Percentiles rank a stretch among this genome's conserved stretches.
These are phyloP conservation scores for Bombus pascuorum DNA, from an alignment of 1,140 invertebrate genomes.

Conservation along the genomic window DNA sequence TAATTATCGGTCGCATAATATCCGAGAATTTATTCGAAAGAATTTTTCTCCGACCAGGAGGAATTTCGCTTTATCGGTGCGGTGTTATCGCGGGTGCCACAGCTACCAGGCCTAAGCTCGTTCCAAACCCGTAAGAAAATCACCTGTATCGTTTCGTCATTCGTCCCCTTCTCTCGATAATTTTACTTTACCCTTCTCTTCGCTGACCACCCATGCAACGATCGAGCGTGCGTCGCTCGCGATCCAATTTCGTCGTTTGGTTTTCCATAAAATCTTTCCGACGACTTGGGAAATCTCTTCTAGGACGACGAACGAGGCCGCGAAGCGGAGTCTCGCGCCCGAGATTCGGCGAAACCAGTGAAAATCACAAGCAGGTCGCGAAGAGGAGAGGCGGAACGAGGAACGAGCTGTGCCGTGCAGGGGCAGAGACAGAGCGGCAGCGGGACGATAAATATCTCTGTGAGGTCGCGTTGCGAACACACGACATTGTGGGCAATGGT, in stretches of 20 bases:
- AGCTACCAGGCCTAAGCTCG: not conserved
- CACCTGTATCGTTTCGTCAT: not conserved
- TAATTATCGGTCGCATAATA: slow-evolving; percentile 42
- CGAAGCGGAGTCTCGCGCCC: no score
- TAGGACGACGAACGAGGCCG: not conserved
- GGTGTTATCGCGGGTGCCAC: not conserved
- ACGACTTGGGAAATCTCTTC: not conserved
- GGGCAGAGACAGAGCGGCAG: slow-evolving; percentile 38
- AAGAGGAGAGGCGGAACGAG: slow-evolving; percentile 27
- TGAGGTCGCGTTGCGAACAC: slow-evolving; percentile 66
- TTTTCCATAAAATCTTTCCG: not conserved
- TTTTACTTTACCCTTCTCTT: no score
- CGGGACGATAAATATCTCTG: slow-evolving; percentile 69
- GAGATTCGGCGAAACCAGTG: slow-evolving; percentile 1
- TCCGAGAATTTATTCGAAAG: slow-evolving; percentile 16
- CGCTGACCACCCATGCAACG: no score
- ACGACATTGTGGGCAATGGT: slow-evolving; percentile 76
- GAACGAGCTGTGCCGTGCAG: not conserved
- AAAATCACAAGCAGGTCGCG: not conserved
- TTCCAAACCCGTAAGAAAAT: not conserved
- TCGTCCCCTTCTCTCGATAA: not conserved
- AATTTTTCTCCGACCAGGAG: not conserved
- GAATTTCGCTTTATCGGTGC: slow-evolving; percentile 39
- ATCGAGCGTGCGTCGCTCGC: no score
- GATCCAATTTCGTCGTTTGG: no score